phyloP scores from a whole-genome alignment of 1,140 invertebrate species.

The Zaprionus gabonicus region DNA sequence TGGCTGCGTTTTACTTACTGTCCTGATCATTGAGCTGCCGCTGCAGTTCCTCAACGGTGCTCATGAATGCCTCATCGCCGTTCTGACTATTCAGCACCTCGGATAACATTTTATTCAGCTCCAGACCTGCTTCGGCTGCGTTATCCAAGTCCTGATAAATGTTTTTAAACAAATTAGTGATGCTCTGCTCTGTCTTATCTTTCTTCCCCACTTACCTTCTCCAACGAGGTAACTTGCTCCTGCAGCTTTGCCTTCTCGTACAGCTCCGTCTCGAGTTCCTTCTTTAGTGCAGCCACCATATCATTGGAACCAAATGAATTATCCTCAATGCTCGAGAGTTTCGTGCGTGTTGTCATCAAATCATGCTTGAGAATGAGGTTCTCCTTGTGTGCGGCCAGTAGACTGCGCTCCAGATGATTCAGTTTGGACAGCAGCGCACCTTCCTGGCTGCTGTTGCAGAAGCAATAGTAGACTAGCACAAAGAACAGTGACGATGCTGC shows the following conservation, averaged over 20 bases:
- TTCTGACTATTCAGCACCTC: slow-evolving; percentile 87
- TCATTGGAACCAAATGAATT: slow-evolving; percentile 90
- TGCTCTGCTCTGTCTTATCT: too few relatives aligned
- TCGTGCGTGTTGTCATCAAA: slow-evolving; percentile 87
- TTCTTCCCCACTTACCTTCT: slow-evolving; percentile 82
- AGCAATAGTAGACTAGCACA: slow-evolving; percentile 90
- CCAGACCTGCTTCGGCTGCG: slow-evolving; percentile 88
- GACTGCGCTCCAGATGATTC: slow-evolving; percentile 86
- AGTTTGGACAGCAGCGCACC: slow-evolving; percentile 86
- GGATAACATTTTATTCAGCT: slow-evolving; percentile 88
- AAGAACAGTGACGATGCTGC: slow-evolving; percentile 89
- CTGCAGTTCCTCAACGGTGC: slow-evolving; percentile 88
- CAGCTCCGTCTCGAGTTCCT: slow-evolving; percentile 85
- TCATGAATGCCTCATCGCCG: slow-evolving; percentile 87
- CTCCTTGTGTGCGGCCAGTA: slow-evolving; percentile 85
- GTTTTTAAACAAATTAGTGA: background rate
- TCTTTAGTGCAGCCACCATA: slow-evolving; percentile 88
- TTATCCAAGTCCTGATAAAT: slow-evolving; percentile 86
- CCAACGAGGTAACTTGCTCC: slow-evolving; percentile 86
- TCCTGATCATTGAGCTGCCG: slow-evolving; percentile 87
- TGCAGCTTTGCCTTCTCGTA: slow-evolving; percentile 84
- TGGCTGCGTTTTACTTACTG: slow-evolving; percentile 62
- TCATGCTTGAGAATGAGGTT: slow-evolving; percentile 88
- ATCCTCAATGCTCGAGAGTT: slow-evolving; percentile 88
- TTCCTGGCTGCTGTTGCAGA: slow-evolving; percentile 90